Base-by-base conservation (phyloP, 2,888 invertebrate species). In the Strigamia transsilvanica region DNA sequence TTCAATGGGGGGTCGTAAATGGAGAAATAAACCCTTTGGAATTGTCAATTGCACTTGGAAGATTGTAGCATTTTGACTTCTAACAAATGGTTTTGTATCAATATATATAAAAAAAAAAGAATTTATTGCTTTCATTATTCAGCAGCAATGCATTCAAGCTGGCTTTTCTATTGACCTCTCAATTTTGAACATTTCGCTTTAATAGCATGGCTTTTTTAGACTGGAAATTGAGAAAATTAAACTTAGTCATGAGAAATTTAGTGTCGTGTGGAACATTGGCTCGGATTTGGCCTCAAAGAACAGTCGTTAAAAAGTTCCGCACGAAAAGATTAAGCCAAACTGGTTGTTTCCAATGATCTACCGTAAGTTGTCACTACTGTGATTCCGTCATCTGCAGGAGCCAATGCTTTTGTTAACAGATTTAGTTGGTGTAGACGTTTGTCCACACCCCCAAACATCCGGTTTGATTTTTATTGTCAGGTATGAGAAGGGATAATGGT, bases 11-110 rank as follows among this genome's bases (percentile, higher is more conserved):
- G 73, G 73, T 73, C 73, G 32, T 73, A 73, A 73, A 73, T 73
- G 73, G 73, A 73, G 73, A 73, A 73, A 73, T 73, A 73, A 73
- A 73, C 73, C 73, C 73, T 32, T 73, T 73, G 73, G 73, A 73
- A 73, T 73, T 73, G 73, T 73, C 73, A 73, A 73, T 73, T 73
- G 73, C 73, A 32, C 73, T 73, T n/a, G 38, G 27, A 73, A 73
- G 56, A 73, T 73, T 73, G 73, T 73, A n/a, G 73, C 73, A 73
- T 73, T 73, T 73, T 73, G 73, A 73, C 27, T 73, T 6, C 32
- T 32, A 73, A 32, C 23, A 73, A 73, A 73, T 32, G 56, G 73
- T 73, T 32, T 73, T 73, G 73, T 73, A 73, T 73, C 73, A 32
- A 73, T 73, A 73, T 13, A 32, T 27, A 73, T 27, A 61, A 21